Percentiles rank a stretch among this genome's conserved stretches.
Conservation (phyloP, 1,140 invertebrate species). For the Drosophila azteca region DNA sequence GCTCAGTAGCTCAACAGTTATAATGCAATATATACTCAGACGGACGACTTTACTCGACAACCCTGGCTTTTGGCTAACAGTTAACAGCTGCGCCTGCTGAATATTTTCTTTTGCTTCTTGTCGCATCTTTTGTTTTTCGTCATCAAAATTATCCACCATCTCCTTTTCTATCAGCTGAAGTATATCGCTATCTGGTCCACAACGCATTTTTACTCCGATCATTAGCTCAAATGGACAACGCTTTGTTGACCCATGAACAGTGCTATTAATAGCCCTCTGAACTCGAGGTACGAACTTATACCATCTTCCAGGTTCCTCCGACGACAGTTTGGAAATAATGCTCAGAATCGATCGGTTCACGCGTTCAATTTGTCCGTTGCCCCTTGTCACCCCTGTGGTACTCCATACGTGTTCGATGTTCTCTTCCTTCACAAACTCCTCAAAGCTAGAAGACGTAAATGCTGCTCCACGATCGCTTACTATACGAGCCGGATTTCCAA, state of each 20-base stretch:
- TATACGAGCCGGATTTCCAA: slow-evolving; percentile 74
- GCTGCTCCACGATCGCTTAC: slow-evolving; percentile 76
- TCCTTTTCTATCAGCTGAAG: too few relatives aligned
- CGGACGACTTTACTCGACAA: too few relatives aligned
- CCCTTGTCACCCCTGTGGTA: slow-evolving; percentile 61
- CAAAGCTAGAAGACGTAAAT: slow-evolving; percentile 63
- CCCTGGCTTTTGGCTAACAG: too few relatives aligned
- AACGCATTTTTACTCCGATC: neutral
- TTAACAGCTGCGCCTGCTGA: too few relatives aligned
- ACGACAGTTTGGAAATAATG: slow-evolving; percentile 6
- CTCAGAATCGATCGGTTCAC: neutral
- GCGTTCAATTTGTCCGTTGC: slow-evolving; percentile 45
- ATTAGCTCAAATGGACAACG: slow-evolving; percentile 5
- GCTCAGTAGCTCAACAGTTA: too few relatives aligned
- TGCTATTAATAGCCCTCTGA: slow-evolving; percentile 1
- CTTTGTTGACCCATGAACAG: neutral
- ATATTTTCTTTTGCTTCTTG: too few relatives aligned
- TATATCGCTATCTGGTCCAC: too few relatives aligned
- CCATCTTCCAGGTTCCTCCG: neutral
- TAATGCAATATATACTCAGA: too few relatives aligned
- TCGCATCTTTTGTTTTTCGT: too few relatives aligned
- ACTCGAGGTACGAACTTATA: slow-evolving; percentile 8
- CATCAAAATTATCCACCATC: too few relatives aligned
- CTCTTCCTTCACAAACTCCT: slow-evolving; percentile 33
- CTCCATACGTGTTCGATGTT: slow-evolving; percentile 47